Conservation (phyloP, 2,113 vertebrate genomes). For the Ursus arctos region DNA sequence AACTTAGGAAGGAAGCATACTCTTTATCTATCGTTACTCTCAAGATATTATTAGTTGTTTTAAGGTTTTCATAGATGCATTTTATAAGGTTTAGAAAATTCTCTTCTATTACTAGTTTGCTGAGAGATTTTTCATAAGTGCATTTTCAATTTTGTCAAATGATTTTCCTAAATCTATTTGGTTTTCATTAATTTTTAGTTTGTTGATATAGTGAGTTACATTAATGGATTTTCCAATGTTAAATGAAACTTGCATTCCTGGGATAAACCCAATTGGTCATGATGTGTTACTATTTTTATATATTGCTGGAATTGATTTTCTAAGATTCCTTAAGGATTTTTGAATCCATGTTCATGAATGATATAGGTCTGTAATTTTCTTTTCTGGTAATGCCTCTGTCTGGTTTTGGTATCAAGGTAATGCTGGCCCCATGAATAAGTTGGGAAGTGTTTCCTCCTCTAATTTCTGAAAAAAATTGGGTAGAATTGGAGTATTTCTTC, state of each 20-base stretch:
- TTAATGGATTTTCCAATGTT: neutral
- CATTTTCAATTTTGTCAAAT: neutral
- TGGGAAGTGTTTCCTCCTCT: neutral
- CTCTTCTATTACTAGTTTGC: neutral
- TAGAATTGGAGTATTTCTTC: neutral
- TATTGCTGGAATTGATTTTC: neutral
- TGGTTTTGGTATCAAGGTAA: neutral
- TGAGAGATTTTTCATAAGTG: neutral
- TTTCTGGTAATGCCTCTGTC: neutral
- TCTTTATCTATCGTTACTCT: neutral
- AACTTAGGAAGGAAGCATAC: neutral
- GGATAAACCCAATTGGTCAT: neutral
- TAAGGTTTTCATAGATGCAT: neutral
- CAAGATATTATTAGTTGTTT: neutral
- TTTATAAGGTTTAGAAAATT: neutral
- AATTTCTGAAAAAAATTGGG: neutral
- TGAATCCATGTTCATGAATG: neutral
- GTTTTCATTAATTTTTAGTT: neutral
- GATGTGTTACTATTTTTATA: constrained; percentile 1
- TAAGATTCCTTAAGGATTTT: neutral
- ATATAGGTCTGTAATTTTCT: neutral
- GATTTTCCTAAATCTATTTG: neutral
- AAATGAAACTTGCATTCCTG: neutral
- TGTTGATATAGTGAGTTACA: neutral
- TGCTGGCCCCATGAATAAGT: neutral